Percentiles rank a stretch among this genome's conserved stretches.
Conservation (phyloP, 30 jellyfish, hydroid and myxozoan genomes). For the Aurelia aurita complex sp. Pacific region DNA sequence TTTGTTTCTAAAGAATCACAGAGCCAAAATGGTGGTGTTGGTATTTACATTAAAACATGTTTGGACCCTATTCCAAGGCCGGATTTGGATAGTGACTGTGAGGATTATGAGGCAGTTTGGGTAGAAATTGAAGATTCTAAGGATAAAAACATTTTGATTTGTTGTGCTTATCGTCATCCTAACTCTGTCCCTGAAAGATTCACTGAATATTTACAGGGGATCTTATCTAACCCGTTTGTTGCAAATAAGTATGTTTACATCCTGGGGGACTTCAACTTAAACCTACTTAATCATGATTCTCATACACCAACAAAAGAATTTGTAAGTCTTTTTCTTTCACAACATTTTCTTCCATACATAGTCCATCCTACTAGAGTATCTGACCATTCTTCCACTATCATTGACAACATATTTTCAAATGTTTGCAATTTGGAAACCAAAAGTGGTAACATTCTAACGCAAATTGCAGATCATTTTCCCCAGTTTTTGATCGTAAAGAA, state of each 20-base stretch:
- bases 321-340: slow-evolving; percentile 32
- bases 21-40: too few relatives aligned
- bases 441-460: too few relatives aligned
- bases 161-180: too few relatives aligned
- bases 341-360: background rate
- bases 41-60: background rate
- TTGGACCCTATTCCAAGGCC: slow-evolving; percentile 5
- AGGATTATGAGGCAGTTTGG: slow-evolving; percentile 1
- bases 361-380: too few relatives aligned
- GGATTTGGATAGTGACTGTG: background rate
- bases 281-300: too few relatives aligned
- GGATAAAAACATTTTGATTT: background rate
- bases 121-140: background rate
- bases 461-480: background rate
- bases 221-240: background rate
- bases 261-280: background rate
- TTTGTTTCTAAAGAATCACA: too few relatives aligned
- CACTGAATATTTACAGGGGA: background rate
- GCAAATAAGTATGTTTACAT: background rate
- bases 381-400: slow-evolving; percentile 31
- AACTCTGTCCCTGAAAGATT: background rate
- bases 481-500: too few relatives aligned
- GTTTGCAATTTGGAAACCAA: background rate
- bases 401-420: slow-evolving; percentile 19
- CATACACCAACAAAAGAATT: background rate